A percentile compares a stretch with the other conserved stretches of the same genome.
phyloP scores from a whole-genome alignment of 2,113 vertebrate species.

The Pelecanoides urinatrix region DNA sequence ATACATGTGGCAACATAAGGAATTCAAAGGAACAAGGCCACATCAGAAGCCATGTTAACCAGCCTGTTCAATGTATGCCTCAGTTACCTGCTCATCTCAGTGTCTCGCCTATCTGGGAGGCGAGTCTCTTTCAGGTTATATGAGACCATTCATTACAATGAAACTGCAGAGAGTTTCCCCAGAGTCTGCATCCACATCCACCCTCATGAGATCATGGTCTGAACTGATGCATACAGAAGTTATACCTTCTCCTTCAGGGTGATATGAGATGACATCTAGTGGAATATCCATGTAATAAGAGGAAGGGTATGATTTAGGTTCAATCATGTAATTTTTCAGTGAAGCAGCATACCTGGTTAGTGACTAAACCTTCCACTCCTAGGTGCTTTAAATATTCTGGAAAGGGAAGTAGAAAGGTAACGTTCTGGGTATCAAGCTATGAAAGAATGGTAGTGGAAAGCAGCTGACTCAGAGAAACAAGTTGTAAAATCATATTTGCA shows the following conservation, averaged over 20 bases:
- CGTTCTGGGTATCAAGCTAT: neutral
- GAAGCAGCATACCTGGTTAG: neutral
- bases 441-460: neutral
- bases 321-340: neutral
- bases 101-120: neutral
- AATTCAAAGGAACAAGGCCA: neutral
- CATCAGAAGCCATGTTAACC: neutral
- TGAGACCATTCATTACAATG: neutral
- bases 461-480: neutral
- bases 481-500: neutral
- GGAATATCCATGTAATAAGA: neutral
- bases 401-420: neutral
- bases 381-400: neutral
- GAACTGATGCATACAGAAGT: neutral
- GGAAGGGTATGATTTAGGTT: neutral
- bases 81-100: neutral
- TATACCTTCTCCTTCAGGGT: neutral
- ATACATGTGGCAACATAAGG: neutral
- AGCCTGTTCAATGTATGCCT: neutral
- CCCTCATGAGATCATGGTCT: too few relatives aligned
- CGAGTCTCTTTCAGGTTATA: neutral
- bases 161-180: neutral
- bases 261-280: slow-evolving; percentile 36
- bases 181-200: neutral
- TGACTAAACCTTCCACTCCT: neutral